Evolutionary conservation across 2,797 vertebrate species (phyloP).

Genomic region (Heterohyrax brucei): DNA sequence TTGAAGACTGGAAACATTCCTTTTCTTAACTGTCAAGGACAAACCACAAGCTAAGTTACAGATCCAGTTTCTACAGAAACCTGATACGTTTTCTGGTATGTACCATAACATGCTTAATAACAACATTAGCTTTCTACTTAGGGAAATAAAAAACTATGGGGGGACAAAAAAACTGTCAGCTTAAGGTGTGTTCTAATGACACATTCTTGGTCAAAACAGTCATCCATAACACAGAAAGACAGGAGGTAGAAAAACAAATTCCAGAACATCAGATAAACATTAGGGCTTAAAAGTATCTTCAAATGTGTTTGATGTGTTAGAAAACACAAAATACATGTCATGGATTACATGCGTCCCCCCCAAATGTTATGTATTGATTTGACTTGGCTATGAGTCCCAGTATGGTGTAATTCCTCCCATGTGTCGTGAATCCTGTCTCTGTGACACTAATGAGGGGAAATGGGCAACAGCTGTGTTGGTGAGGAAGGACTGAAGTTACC

Average conservation of each 20-base stretch:
- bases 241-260: constrained; percentile 34
- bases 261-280: neutral
- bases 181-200: constrained; percentile 51
- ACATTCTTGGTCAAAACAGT: constrained; percentile 40
- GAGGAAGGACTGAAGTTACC: too few relatives aligned
- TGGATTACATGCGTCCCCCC: too few relatives aligned
- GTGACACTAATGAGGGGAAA: too few relatives aligned
- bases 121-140: constrained; percentile 58
- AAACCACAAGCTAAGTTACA: constrained; percentile 36
- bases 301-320: neutral
- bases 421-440: too few relatives aligned
- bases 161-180: neutral
- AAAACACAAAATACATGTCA: constrained; percentile 34
- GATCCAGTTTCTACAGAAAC: neutral
- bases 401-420: too few relatives aligned
- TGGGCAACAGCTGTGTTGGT: too few relatives aligned
- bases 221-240: neutral
- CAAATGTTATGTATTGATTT: too few relatives aligned
- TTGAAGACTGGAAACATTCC: neutral
- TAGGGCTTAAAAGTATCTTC: neutral
- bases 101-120: constrained; percentile 27
- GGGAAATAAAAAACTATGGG: neutral
- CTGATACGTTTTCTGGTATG: neutral
- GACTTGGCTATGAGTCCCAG: too few relatives aligned
- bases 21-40: constrained; percentile 50